These are phyloP conservation scores for Listronotus oregonensis DNA, from an alignment of 1,140 invertebrate genomes.

Conservation along the genomic window DNA sequence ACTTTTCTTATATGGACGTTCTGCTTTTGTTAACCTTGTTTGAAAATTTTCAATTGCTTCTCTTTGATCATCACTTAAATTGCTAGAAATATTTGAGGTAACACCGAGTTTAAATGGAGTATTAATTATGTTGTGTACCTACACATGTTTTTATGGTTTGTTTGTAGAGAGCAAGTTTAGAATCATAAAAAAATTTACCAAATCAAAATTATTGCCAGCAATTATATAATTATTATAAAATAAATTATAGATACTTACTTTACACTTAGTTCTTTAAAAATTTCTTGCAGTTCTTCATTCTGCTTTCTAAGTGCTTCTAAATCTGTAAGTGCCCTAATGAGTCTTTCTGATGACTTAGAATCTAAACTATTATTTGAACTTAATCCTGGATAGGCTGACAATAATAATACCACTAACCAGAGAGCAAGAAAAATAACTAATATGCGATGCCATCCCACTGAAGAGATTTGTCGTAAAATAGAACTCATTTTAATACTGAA, in stretches of 20 bases:
- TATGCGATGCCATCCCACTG: conserved; percentile 52
- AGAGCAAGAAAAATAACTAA: conserved; percentile 50
- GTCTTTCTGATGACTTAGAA: conserved; percentile 46
- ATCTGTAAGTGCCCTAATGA: conserved; percentile 49
- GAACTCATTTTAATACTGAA: conserved; percentile 17
- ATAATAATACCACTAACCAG: conserved; percentile 51
- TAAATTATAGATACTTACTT: conserved; percentile 41
- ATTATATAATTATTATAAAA: too few species aligned
- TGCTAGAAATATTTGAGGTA: conserved; percentile 38
- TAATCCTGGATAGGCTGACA: conserved; percentile 52
- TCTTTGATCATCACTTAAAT: conserved; percentile 53
- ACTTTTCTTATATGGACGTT: conserved; percentile 43
- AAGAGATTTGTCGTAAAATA: conserved; percentile 18
- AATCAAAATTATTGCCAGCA: too few species aligned
- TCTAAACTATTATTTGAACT: conserved; percentile 46
- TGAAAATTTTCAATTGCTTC: conserved; percentile 56
- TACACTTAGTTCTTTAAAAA: conserved; percentile 53
- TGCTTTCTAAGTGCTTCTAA: conserved; percentile 52
- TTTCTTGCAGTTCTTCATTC: conserved; percentile 51
- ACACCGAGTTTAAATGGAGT: too few species aligned
- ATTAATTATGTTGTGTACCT: too few species aligned
- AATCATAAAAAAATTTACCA: too few species aligned
- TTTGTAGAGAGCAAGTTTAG: too few species aligned
- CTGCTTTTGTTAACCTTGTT: conserved; percentile 52
- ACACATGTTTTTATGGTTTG: too few species aligned